These are phyloP conservation scores for Xylota segnis DNA, from an alignment of 2,888 invertebrate genomes.

Conservation along the genomic window DNA sequence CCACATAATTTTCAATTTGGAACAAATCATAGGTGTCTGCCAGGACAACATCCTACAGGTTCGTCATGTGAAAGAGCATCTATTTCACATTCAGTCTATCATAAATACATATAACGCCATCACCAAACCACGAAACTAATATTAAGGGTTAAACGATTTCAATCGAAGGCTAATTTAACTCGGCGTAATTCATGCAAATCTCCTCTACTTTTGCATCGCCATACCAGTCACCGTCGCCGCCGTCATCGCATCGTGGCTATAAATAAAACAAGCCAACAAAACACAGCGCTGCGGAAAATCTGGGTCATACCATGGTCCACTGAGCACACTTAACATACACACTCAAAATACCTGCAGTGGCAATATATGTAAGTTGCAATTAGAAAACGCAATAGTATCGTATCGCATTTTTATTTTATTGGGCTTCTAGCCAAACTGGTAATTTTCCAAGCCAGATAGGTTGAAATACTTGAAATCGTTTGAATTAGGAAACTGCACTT, in stretches of 20 bases:
- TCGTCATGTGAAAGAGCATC: no score
- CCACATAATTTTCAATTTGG: no score
- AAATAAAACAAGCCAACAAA: not conserved
- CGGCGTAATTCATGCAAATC: constrained; percentile 31
- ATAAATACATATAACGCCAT: no score
- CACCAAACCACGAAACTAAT: not conserved
- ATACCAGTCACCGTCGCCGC: not conserved
- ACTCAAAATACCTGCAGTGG: not conserved
- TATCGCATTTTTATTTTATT: constrained; percentile 18
- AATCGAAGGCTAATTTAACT: constrained; percentile 16
- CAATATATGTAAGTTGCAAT: not conserved
- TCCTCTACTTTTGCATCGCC: not conserved
- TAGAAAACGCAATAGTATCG: constrained; percentile 32
- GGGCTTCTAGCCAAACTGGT: constrained; percentile 17
- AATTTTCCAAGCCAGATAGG: constrained; percentile 20
- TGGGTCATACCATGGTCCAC: constrained; percentile 33
- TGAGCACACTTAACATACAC: not conserved
- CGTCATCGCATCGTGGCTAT: not conserved
- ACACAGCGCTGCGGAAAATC: constrained; percentile 16
- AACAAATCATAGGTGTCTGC: no score
- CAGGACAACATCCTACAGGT: no score
- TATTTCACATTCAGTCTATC: no score
- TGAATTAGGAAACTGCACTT: constrained; percentile 22
- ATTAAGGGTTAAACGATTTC: constrained; percentile 5
- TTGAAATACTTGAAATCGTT: constrained; percentile 33